These are phyloP conservation scores for Tragelaphus imberbis DNA, from an alignment of 2,113 vertebrate species.

Conservation along the genomic window DNA sequence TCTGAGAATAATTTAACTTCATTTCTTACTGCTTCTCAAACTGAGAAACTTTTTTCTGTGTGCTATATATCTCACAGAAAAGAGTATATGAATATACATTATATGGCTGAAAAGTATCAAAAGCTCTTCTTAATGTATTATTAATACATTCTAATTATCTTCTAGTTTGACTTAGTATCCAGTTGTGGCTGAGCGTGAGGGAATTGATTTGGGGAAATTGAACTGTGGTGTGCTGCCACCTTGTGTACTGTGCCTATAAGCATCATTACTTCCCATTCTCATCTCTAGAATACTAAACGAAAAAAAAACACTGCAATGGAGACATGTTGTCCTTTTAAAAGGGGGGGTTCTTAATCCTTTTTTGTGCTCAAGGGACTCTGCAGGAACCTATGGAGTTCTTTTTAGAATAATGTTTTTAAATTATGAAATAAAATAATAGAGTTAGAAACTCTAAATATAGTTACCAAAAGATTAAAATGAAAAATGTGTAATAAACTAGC, in stretches of 20 bases:
- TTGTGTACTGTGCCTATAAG: conserved; percentile 28
- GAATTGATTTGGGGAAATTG: neutral
- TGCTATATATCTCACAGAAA: neutral
- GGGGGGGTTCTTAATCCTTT: neutral
- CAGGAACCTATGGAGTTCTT: neutral
- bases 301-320: neutral
- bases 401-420: neutral
- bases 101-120: neutral
- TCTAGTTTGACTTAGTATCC: neutral
- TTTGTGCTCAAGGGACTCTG: neutral
- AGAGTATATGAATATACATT: neutral
- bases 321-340: conserved; percentile 24
- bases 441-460: neutral
- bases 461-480: neutral
- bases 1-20: conserved; percentile 8
- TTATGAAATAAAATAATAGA: neutral
- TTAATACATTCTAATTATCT: neutral
- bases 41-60: neutral
- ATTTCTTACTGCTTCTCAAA: neutral
- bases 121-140: neutral
- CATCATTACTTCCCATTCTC: neutral
- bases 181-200: neutral
- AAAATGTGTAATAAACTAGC: neutral
- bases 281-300: neutral
- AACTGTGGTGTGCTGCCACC: conserved; percentile 57